Percentiles rank a stretch among this genome's conserved stretches.
Evolutionary conservation across 2,797 vertebrate genomes (phyloP).

Genomic region (Botia almorhae): DNA sequence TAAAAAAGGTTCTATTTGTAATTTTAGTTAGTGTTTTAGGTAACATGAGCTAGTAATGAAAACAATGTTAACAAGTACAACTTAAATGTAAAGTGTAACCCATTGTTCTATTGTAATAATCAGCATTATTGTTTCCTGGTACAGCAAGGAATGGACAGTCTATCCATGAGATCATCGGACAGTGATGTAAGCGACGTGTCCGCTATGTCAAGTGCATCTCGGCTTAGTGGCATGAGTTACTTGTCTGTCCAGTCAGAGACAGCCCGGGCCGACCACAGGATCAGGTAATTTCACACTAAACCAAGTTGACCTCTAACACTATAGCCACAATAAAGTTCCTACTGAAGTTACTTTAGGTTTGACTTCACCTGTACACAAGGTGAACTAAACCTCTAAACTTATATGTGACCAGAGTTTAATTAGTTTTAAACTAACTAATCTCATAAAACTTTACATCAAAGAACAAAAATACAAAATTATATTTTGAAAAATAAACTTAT

Average conservation of each 20-base stretch:
- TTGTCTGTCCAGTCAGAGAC: constrained; percentile 89
- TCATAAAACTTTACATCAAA: too few relatives aligned
- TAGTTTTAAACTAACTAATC: background rate
- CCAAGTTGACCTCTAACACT: background rate
- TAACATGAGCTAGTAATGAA: too few relatives aligned
- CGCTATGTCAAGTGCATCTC: constrained; percentile 86
- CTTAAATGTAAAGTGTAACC: too few relatives aligned
- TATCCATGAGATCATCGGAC: constrained; percentile 91
- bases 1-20: too few relatives aligned
- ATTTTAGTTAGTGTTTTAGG: too few relatives aligned
- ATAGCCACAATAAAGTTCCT: background rate
- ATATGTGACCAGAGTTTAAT: constrained; percentile 27
- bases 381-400: constrained; percentile 50
- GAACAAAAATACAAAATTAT: too few relatives aligned
- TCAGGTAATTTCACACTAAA: constrained; percentile 80
- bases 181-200: constrained; percentile 92
- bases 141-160: constrained; percentile 84
- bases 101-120: background rate
- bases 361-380: constrained; percentile 36
- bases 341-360: constrained; percentile 48
- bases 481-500: too few relatives aligned
- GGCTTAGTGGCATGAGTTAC: constrained; percentile 89
- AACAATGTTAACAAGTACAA: too few relatives aligned
- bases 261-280: constrained; percentile 80
- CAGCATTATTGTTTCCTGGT: constrained; percentile 58